These are phyloP conservation scores for Phalacrocorax pelagicus DNA, from an alignment of 2,113 vertebrate genomes.

Conservation along the genomic window DNA sequence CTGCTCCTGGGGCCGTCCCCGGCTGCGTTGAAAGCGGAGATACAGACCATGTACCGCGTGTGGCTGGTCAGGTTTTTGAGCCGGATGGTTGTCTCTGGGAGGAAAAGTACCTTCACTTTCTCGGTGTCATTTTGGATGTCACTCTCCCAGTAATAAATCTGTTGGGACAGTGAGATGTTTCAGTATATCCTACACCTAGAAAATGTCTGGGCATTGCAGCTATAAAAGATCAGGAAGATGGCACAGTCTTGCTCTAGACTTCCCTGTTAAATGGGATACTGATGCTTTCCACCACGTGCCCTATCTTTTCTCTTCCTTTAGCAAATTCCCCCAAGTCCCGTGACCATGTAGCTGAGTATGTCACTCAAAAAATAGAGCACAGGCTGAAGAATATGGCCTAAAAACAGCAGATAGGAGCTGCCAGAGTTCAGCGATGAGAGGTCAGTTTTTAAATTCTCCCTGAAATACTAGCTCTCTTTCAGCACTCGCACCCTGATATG, in stretches of 20 bases:
- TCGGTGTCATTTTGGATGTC: constrained; percentile 86
- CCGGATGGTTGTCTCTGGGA: constrained; percentile 81
- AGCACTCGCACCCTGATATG: neutral
- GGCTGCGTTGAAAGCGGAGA: constrained; percentile 90
- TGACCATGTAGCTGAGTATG: neutral
- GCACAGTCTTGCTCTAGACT: neutral
- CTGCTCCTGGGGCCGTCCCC: constrained; percentile 90
- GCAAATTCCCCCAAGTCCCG: neutral
- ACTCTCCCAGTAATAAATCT: constrained; percentile 93
- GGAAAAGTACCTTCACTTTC: constrained; percentile 89
- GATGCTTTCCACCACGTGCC: neutral
- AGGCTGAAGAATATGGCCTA: neutral
- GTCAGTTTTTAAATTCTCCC: neutral
- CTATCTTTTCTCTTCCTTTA: neutral
- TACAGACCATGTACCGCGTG: constrained; percentile 84
- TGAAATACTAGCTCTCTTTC: neutral
- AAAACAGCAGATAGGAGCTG: neutral
- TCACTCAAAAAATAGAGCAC: neutral
- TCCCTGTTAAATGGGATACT: accelerated
- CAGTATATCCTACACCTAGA: neutral
- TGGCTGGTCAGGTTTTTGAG: constrained; percentile 93
- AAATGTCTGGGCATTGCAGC: neutral
- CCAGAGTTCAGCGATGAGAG: neutral
- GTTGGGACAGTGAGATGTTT: neutral
- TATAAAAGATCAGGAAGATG: neutral